A percentile compares a stretch with the other conserved stretches of the same genome.
phyloP scores from a whole-genome alignment of 2,113 vertebrate genomes.

The Rallus limicola region DNA sequence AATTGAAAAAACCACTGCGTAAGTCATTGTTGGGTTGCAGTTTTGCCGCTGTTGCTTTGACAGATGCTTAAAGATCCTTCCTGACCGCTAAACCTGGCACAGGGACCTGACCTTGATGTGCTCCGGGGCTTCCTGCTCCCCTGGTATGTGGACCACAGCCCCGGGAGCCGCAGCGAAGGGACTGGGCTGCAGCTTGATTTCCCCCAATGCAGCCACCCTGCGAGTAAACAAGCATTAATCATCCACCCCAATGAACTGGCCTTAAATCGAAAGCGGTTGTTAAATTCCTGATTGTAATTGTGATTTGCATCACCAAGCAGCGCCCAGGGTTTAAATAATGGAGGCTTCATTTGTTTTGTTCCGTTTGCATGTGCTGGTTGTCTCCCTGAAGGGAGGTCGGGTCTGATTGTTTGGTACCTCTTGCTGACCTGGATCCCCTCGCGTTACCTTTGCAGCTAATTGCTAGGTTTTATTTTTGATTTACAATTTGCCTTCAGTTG shows the following conservation, averaged over 20 bases:
- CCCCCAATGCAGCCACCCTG: background rate
- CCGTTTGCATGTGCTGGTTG: background rate
- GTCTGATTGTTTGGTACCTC: background rate
- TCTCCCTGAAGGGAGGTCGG: background rate
- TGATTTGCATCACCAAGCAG: conserved; percentile 35
- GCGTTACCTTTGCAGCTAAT: background rate
- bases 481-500: background rate
- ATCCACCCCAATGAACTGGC: background rate
- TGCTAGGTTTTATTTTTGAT: background rate
- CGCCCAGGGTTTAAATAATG: background rate
- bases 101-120: background rate
- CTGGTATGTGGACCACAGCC: background rate
- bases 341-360: background rate
- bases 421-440: background rate
- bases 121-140: background rate
- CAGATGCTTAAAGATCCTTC: background rate
- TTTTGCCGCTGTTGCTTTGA: background rate
- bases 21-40: background rate
- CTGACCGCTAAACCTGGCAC: background rate
- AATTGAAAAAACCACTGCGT: background rate
- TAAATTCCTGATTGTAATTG: conserved; percentile 16
- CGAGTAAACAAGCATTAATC: conserved; percentile 19
- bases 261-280: background rate
- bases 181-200: background rate
- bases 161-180: background rate